These are phyloP conservation scores for Tokudaia muenninki DNA, from an alignment of 2,797 vertebrate species.

Conservation along the genomic window DNA sequence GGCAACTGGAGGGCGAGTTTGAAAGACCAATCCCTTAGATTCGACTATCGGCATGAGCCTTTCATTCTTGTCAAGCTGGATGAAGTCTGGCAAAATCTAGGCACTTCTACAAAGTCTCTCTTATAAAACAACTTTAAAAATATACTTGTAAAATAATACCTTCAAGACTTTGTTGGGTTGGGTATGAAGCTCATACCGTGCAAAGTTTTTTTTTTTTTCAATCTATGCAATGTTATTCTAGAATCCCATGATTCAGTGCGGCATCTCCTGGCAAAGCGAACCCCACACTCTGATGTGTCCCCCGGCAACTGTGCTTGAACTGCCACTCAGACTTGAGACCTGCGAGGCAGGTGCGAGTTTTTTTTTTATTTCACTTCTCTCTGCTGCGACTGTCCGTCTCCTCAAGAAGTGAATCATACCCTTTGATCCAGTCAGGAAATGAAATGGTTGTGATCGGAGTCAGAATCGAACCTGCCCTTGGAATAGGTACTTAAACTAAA, in stretches of 20 bases:
- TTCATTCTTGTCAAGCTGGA: conserved; percentile 89
- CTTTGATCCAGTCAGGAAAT: conserved; percentile 80
- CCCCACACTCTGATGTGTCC: conserved; percentile 86
- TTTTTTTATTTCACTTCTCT: conserved; percentile 84
- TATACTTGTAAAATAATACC: conserved; percentile 92
- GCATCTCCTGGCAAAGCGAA: conserved; percentile 88
- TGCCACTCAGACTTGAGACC: conserved; percentile 86
- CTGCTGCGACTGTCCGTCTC: conserved; percentile 80
- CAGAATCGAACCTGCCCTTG: conserved; percentile 86
- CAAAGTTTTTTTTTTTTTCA: conserved; percentile 88
- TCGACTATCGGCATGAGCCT: conserved; percentile 88
- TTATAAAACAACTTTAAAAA: conserved; percentile 91
- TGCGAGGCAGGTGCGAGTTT: conserved; percentile 83
- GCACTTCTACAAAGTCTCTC: conserved; percentile 93
- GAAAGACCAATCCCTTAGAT: conserved; percentile 86
- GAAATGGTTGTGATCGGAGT: conserved; percentile 77
- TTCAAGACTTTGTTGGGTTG: conserved; percentile 91
- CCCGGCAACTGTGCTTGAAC: conserved; percentile 90
- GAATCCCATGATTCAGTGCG: conserved; percentile 87
- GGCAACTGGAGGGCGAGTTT: conserved; percentile 88
- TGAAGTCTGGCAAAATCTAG: conserved; percentile 92
- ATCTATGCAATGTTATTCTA: conserved; percentile 87
- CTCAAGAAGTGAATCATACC: conserved; percentile 85
- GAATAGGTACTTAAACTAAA: conserved; percentile 86
- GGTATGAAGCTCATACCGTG: conserved; percentile 91